phyloP scores from a whole-genome alignment of 2,113 vertebrate species.

The Mustela nigripes region DNA sequence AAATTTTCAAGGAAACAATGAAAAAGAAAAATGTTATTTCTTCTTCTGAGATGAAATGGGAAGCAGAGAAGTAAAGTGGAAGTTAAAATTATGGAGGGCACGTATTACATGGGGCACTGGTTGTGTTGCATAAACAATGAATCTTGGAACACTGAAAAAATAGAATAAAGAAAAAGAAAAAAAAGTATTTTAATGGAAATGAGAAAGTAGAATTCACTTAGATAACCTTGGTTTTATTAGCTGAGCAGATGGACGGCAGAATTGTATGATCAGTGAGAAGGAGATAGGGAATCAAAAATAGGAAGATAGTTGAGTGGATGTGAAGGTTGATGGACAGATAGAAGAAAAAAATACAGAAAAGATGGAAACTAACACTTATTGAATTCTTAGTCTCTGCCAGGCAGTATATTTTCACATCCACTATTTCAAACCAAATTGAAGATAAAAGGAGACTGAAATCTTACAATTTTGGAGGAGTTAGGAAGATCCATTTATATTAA shows the following conservation, averaged over 20 bases:
- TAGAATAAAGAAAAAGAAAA: no score
- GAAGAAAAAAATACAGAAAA: not conserved
- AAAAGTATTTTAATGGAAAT: not conserved
- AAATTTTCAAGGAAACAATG: not conserved
- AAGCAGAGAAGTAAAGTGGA: not conserved
- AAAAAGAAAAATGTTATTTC: constrained; percentile 28
- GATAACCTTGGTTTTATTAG: not conserved
- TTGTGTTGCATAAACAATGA: no score
- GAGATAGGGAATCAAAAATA: not conserved
- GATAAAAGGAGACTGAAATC: not conserved
- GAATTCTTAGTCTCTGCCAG: not conserved
- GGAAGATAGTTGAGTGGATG: not conserved
- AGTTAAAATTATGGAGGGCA: not conserved
- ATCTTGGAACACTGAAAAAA: no score
- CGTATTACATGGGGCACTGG: no score
- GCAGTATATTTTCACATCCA: not conserved
- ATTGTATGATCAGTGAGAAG: not conserved
- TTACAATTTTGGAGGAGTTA: not conserved
- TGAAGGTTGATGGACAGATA: not conserved
- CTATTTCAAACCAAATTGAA: not conserved
- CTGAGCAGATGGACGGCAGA: not conserved
- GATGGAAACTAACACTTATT: not conserved
- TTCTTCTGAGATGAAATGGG: constrained; percentile 12
- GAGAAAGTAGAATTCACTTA: not conserved
- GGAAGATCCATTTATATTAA: not conserved